Percentiles rank a stretch among this genome's conserved stretches.
phyloP scores from a whole-genome alignment of 2,888 invertebrate genomes.

The Pterobdella sp. region DNA sequence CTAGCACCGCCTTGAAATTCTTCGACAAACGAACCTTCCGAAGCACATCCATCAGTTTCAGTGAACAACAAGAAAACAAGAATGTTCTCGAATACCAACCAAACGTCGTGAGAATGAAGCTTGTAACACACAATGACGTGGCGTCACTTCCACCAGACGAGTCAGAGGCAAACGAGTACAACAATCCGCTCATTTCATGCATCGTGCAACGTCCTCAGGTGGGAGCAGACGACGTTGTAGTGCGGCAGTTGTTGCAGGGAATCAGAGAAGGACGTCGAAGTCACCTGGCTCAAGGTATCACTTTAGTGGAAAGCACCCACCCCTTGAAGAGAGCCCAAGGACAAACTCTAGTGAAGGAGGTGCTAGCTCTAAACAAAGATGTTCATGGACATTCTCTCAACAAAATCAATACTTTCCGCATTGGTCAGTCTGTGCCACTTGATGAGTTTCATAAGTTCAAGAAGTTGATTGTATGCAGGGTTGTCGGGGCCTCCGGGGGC shows the following conservation, averaged over 20 bases:
- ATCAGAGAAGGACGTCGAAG: constrained; percentile 47
- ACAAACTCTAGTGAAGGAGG: constrained; percentile 46
- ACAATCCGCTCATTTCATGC: neutral
- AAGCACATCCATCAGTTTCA: neutral
- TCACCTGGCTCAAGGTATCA: constrained; percentile 53
- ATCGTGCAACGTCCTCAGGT: constrained; percentile 21
- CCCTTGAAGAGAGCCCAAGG: constrained; percentile 50
- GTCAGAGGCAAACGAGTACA: neutral
- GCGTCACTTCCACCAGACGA: neutral
- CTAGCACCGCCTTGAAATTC: neutral
- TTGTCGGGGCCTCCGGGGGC: constrained; percentile 60
- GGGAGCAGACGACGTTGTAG: constrained; percentile 35
- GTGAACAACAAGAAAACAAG: neutral
- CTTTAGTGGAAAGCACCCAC: constrained; percentile 54
- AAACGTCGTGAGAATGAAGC: constrained; percentile 10
- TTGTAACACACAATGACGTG: constrained; percentile 23
- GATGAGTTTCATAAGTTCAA: neutral
- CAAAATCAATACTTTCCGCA: constrained; percentile 43
- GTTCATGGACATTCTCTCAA: constrained; percentile 35
- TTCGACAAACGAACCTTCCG: neutral
- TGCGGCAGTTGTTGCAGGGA: constrained; percentile 41
- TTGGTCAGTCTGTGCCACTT: constrained; percentile 43
- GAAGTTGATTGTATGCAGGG: constrained; percentile 43
- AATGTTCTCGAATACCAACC: constrained; percentile 11
- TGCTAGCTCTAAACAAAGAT: constrained; percentile 43